Evolutionary conservation across 2,888 invertebrate genomes (phyloP), one percentile per base, ranked within the genome.

Genomic region (Brenthis daphne): DNA sequence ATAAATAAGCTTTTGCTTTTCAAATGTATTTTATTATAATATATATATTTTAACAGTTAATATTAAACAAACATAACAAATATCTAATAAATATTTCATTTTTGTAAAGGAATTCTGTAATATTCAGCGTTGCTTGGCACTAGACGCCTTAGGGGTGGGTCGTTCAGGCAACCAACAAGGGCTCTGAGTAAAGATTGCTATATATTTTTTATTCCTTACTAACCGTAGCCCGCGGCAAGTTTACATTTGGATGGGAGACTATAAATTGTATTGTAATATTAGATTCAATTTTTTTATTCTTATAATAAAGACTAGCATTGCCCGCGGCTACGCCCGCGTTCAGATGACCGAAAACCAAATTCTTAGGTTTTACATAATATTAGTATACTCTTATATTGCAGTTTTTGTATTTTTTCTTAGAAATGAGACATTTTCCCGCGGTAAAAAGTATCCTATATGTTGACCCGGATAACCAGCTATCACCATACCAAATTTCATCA

Each of bases 121-220:
- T 43, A 13, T 12, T 60, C 11, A 14, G 4, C 11, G 37, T 43
- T 43, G 37, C 29, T 50, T 11, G 58, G 11, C 50, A 60, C 50
- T 60, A 50, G 14, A 12, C 58, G 57, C 57, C 37, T 16, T 37
- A 16, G 57, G 57, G 29, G 57, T 11, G 58, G 48, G 48, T 48
- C 1, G 60, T 50, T 33, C 29, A 50, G n/a, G 60, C 29, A 29
- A 50, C 60, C 48, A 48, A 60, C 33, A 50, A 60, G 29, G 33
- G 48, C 33, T 50, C 33, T 29, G 50, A 60, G 50, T 60, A 60
- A 60, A 60, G 37, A 60, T 33, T 50, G 48, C 48, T 60, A 60
- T 60, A 50, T 50, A 60, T 60, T 60, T 43, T 60, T 60, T 60
- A 60, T 60, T 60, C 29, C 29, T 33, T 50, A 48, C 48, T 60